phyloP scores from a whole-genome alignment of 1,140 invertebrate genomes.

The Heliconius himera region DNA sequence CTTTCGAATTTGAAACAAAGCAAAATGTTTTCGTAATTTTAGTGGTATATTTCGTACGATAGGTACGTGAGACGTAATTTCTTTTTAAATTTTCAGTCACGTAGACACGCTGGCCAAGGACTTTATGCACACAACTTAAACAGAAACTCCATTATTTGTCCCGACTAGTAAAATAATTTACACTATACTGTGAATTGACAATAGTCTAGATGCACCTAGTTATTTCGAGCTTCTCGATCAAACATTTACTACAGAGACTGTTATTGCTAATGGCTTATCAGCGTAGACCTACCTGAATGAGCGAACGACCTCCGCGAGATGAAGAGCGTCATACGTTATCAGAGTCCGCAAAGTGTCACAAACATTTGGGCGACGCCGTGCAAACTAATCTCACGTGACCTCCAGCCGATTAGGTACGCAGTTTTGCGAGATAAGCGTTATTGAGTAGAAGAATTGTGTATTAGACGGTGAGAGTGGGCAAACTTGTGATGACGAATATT shows the following conservation, averaged over 20 bases:
- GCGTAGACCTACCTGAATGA: slow-evolving; percentile 25
- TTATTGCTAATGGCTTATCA: slow-evolving; percentile 25
- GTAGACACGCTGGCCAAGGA: slow-evolving; percentile 36
- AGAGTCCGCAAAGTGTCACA: slow-evolving; percentile 57
- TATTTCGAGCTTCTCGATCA: not conserved
- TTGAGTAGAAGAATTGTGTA: slow-evolving; percentile 48
- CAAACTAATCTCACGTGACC: slow-evolving; percentile 73
- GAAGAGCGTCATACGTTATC: slow-evolving; percentile 59
- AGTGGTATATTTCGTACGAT: slow-evolving; percentile 5
- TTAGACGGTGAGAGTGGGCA: slow-evolving; percentile 47
- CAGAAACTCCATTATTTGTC: slow-evolving; percentile 24
- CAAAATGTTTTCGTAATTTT: not conserved
- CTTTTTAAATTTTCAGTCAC: slow-evolving; percentile 44
- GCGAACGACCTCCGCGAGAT: slow-evolving; percentile 41
- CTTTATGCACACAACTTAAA: slow-evolving; percentile 17
- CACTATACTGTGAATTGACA: slow-evolving; percentile 20
- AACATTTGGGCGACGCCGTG: slow-evolving; percentile 59
- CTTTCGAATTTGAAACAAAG: not conserved
- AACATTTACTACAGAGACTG: not conserved
- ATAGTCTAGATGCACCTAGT: not conserved
- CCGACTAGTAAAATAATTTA: slow-evolving; percentile 32
- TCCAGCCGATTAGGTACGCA: slow-evolving; percentile 56
- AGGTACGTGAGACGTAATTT: slow-evolving; percentile 39
- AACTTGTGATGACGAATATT: slow-evolving; percentile 55
- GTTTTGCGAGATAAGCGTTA: slow-evolving; percentile 61